These are phyloP conservation scores for pig (Sus scrofa) DNA, from an alignment of 2,113 vertebrate genomes.

Conservation along the genomic window DNA sequence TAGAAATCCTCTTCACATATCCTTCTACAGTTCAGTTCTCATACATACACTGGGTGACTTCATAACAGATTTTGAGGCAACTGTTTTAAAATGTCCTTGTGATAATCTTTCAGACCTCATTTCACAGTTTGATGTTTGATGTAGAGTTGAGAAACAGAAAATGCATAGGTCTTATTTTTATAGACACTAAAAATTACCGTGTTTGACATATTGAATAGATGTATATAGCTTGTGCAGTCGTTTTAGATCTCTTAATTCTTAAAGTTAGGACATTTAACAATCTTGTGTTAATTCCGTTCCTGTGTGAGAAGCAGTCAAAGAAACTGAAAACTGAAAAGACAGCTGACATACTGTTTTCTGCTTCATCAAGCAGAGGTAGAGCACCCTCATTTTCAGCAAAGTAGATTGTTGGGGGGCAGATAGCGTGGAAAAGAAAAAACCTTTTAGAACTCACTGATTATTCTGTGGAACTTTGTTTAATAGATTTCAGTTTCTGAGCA, in stretches of 20 bases:
- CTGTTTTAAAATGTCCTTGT: background rate
- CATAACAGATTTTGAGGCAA: background rate
- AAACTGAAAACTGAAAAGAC: background rate
- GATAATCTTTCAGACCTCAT: background rate
- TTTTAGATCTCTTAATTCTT: slow-evolving; percentile 38
- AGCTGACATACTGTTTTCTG: background rate
- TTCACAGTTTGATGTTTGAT: slow-evolving; percentile 26
- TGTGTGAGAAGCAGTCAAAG: background rate
- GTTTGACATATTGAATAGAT: slow-evolving; percentile 7
- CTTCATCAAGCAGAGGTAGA: background rate
- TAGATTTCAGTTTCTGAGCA: slow-evolving; percentile 20
- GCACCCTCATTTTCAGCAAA: background rate
- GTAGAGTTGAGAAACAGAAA: slow-evolving; percentile 13
- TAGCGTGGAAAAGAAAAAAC: background rate
- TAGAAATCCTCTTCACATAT: background rate
- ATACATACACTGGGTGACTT: background rate
- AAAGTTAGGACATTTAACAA: slow-evolving; percentile 25
- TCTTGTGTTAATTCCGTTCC: background rate
- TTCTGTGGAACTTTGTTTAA: background rate
- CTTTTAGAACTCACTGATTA: background rate
- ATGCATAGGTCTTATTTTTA: slow-evolving; percentile 9
- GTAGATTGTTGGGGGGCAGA: background rate
- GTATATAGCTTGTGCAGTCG: background rate
- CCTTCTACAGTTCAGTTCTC: background rate
- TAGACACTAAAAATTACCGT: background rate